Percentiles rank a stretch among this genome's conserved stretches.
Conservation (phyloP, 2,888 invertebrate species). For the Pyrrhia umbra region DNA sequence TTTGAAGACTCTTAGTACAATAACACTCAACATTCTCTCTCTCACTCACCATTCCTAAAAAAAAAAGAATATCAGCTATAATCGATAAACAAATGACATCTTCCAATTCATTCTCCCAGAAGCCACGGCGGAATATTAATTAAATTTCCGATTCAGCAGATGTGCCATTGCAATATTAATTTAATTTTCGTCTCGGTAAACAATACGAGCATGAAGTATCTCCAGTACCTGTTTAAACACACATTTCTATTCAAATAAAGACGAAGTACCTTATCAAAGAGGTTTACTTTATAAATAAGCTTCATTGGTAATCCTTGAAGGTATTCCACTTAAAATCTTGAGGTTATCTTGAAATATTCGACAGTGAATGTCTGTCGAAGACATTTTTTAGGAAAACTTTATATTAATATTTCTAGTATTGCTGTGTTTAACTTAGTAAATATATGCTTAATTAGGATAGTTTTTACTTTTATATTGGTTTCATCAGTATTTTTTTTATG, state of each 20-base stretch:
- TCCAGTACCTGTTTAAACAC: conserved; percentile 2
- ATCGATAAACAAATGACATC: neutral
- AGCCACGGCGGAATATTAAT: conserved; percentile 12
- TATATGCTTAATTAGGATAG: no score
- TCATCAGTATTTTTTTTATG: neutral
- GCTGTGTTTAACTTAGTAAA: no score
- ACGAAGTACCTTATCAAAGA: conserved; percentile 13
- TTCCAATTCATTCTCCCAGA: neutral
- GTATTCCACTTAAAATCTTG: conserved; percentile 34
- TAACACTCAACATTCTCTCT: neutral
- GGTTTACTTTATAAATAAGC: conserved; percentile 40
- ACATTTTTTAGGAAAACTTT: neutral
- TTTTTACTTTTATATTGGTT: no score
- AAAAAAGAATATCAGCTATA: neutral
- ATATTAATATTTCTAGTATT: neutral
- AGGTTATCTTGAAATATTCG: conserved; percentile 36
- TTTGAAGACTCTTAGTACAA: neutral
- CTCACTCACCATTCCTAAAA: neutral
- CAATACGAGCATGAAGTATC: no score
- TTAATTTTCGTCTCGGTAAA: conserved; percentile 25
- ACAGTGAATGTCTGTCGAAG: conserved; percentile 18
- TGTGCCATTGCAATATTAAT: conserved; percentile 15
- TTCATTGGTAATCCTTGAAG: conserved; percentile 15
- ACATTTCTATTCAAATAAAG: conserved; percentile 39
- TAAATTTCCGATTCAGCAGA: conserved; percentile 4